Conservation (phyloP, 2,113 vertebrate species). For the Labeo catla region DNA sequence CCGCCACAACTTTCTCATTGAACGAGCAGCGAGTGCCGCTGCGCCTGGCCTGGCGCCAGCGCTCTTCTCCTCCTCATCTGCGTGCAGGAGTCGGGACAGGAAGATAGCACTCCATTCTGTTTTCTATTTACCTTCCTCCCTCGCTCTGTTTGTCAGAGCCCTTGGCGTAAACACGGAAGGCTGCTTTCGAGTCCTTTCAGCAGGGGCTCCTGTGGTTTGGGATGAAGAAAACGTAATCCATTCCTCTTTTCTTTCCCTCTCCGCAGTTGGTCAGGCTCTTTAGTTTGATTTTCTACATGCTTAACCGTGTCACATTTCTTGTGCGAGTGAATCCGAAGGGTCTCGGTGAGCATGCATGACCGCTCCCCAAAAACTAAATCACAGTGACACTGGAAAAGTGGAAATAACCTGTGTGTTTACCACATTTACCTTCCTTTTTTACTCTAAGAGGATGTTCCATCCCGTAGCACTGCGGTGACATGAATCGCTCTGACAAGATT, state of each 20-base stretch:
- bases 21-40: not conserved
- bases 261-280: slow-evolving; percentile 61
- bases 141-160: slow-evolving; percentile 52
- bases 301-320: slow-evolving; percentile 64
- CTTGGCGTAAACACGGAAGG: slow-evolving; percentile 57
- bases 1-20: slow-evolving; percentile 20
- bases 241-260: slow-evolving; percentile 45
- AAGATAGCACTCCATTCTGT: slow-evolving; percentile 46
- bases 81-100: slow-evolving; percentile 23
- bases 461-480: not conserved
- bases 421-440: slow-evolving; percentile 21
- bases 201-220: slow-evolving; percentile 11
- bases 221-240: slow-evolving; percentile 42
- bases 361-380: slow-evolving; percentile 49
- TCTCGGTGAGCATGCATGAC: slow-evolving; percentile 60
- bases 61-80: slow-evolving; percentile 28
- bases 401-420: slow-evolving; percentile 41
- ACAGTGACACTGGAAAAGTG: slow-evolving; percentile 62
- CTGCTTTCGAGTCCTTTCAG: slow-evolving; percentile 37
- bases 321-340: slow-evolving; percentile 46
- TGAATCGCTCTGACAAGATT: slow-evolving; percentile 38
- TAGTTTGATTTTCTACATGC: slow-evolving; percentile 67
- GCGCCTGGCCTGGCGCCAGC: slow-evolving; percentile 33
- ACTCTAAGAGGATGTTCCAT: slow-evolving; percentile 24
- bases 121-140: slow-evolving; percentile 48